Base-by-base conservation (phyloP, 23 tunicate species). In the Halocynthia roretzi region DNA sequence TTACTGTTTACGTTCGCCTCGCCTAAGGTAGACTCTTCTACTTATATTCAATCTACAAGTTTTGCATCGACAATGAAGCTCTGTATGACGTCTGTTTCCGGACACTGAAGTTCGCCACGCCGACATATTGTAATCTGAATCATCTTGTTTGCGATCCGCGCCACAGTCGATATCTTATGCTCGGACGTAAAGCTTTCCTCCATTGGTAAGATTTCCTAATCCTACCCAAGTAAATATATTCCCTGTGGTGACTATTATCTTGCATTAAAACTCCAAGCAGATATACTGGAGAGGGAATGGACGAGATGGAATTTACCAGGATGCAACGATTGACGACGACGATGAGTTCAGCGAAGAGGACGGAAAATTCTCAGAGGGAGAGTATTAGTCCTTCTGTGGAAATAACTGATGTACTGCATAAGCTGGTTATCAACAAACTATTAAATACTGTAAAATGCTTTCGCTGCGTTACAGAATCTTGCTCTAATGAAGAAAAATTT, bases 231-330 rank as follows among this genome's bases (percentile, higher is more conserved):
- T 31, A 31, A 31, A 31, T 31, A 31, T 31, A 31, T 4, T 31
- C 4, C 44, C 44, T 31, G 44, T 31, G 44, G 44, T 31, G 1
- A 31, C 44, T 31, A 31, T 31, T 31, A 31, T 31, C 44, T 31
- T 31, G 44, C 44, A 31, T 31, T 1, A 4, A 31, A n/a, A n/a
- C n/a, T n/a, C n/a, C n/a, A 12, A 0, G 18, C 49, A 63, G 72
- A 53, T 65, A 62, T 40, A 77, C 72, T n/a, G 75, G 81, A 0
- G 81, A 77, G 75, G 81, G 81, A 15, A 77, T 77, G 81, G 81
- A 77, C 50, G 81, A 77, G 40, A 77, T 77, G 81, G 81, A 77
- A 51, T 77, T 74, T 80, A 80, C 56, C 83, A 80, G 71, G 83
- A 80, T n/a, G 83, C 83, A 9, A 70, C 61, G 8, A 61, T 49